Conservation (phyloP, 2,888 invertebrate species). For the Brachyptera risi region DNA sequence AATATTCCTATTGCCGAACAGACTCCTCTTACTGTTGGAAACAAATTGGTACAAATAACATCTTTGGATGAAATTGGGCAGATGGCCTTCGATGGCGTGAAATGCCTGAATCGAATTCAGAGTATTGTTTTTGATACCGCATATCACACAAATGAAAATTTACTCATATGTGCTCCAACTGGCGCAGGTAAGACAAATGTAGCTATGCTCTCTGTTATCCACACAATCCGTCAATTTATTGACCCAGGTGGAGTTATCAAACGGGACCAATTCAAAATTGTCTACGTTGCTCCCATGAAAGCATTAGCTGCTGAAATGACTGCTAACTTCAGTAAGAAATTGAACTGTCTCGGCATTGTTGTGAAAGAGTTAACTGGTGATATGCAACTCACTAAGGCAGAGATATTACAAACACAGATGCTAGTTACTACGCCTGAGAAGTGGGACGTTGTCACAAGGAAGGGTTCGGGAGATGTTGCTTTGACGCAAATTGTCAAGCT, state of each 20-base stretch:
- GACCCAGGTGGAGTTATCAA: conserved; percentile 70
- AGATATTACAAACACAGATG: conserved; percentile 95
- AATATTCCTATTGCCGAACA: conserved; percentile 68
- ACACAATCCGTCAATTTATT: conserved; percentile 83
- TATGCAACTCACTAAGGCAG: conserved; percentile 92
- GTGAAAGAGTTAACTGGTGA: conserved; percentile 97
- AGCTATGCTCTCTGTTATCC: conserved; percentile 87
- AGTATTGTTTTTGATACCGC: conserved; percentile 93
- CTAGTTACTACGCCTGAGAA: conserved; percentile 98
- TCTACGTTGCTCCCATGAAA: conserved; percentile 99
- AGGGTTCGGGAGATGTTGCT: conserved; percentile 85
- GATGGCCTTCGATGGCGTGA: conserved; percentile 83
- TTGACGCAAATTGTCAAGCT: conserved; percentile 86
- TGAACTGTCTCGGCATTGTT: conserved; percentile 69
- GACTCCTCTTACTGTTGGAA: conserved; percentile 58
- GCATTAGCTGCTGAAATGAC: conserved; percentile 99
- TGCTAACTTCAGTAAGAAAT: conserved; percentile 78
- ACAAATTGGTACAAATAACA: conserved; percentile 58
- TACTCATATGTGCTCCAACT: conserved; percentile 97
- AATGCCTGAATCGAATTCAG: conserved; percentile 89
- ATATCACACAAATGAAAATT: conserved; percentile 93
- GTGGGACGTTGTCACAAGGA: conserved; percentile 98
- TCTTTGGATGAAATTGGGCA: conserved; percentile 74
- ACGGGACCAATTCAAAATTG: conserved; percentile 94
- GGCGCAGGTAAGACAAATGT: conserved; percentile 99